Percentiles rank a stretch among this genome's conserved stretches.
These are phyloP conservation scores for Mantis religiosa DNA, from an alignment of 2,888 invertebrate species.

Conservation along the genomic window DNA sequence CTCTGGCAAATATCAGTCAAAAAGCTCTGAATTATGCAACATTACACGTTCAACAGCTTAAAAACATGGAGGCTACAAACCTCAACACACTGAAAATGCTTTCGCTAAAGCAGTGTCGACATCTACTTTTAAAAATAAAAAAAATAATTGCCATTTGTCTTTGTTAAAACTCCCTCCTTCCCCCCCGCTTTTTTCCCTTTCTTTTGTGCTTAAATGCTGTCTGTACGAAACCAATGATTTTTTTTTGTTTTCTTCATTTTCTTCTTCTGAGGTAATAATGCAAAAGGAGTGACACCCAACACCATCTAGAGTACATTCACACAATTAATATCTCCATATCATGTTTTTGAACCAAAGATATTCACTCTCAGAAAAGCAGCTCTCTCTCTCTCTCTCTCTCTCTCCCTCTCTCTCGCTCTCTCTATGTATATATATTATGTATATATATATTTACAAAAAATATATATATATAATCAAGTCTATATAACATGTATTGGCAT, in stretches of 20 bases:
- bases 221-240: neutral
- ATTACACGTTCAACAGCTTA: neutral
- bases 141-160: neutral
- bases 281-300: slow-evolving; percentile 12
- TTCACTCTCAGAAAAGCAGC: neutral
- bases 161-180: neutral
- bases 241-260: neutral
- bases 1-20: neutral
- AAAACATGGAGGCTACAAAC: neutral
- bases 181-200: neutral
- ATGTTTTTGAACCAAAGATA: neutral
- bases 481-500: slow-evolving; percentile 8
- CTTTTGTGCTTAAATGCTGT: slow-evolving; percentile 14
- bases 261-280: neutral
- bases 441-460: neutral
- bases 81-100: neutral
- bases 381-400: too few relatives aligned
- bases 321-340: neutral
- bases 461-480: neutral
- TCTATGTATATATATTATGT: neutral
- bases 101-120: neutral
- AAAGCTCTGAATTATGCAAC: neutral
- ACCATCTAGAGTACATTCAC: neutral
- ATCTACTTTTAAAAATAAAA: neutral
- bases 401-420: too few relatives aligned